phyloP scores from a whole-genome alignment of 2,113 vertebrate species.

The Sterna hirundo region DNA sequence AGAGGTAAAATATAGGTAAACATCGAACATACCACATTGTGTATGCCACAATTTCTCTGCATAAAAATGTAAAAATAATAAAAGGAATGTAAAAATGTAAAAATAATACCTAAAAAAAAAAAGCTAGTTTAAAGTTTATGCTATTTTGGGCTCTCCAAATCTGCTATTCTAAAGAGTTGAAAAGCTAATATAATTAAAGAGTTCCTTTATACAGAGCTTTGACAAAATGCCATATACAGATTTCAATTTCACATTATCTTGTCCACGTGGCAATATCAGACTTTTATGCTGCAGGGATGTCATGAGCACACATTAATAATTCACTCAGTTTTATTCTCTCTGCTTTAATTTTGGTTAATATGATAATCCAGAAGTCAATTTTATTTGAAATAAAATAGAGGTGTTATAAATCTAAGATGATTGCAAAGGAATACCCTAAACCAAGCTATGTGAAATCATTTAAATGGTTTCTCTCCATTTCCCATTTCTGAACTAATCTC shows the following conservation, averaged over 20 bases:
- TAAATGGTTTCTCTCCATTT: background rate
- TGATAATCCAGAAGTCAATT: slow-evolving; percentile 28
- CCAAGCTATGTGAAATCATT: background rate
- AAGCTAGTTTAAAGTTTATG: slow-evolving; percentile 52
- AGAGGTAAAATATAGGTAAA: background rate
- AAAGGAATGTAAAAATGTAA: slow-evolving; percentile 32
- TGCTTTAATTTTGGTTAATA: slow-evolving; percentile 38
- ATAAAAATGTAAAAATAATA: slow-evolving; percentile 50
- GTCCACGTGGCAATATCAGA: slow-evolving; percentile 32
- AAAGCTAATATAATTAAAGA: slow-evolving; percentile 67
- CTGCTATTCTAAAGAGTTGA: slow-evolving; percentile 44
- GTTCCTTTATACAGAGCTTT: slow-evolving; percentile 11
- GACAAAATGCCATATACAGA: slow-evolving; percentile 42
- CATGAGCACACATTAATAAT: slow-evolving; percentile 19
- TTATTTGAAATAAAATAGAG: slow-evolving; percentile 48
- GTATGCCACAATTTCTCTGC: background rate
- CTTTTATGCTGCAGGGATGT: slow-evolving; percentile 51
- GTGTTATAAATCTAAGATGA: slow-evolving; percentile 39
- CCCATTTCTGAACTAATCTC: background rate
- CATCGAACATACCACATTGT: background rate
- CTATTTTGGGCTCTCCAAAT: slow-evolving; percentile 54
- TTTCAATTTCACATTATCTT: slow-evolving; percentile 50
- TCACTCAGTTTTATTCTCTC: slow-evolving; percentile 29
- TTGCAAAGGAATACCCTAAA: slow-evolving; percentile 31
- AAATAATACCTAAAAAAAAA: slow-evolving; percentile 49